Evolutionary conservation across 92 coral and sea anemone genomes (phyloP).

Genomic region (Scolanthus callimorphus): DNA sequence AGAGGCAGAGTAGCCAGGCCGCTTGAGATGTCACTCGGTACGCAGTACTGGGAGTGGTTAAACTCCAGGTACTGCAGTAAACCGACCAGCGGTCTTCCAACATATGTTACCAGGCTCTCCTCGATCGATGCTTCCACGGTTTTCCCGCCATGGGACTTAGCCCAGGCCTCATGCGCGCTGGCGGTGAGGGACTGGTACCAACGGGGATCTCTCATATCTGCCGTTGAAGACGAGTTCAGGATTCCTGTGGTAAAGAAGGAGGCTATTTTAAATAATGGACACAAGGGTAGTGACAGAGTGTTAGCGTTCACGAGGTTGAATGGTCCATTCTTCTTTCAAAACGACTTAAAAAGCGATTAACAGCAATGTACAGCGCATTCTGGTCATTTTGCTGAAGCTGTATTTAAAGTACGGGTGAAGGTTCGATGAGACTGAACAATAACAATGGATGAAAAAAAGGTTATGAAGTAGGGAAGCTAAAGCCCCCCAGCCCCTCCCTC

Average conservation of each 20-base stretch:
- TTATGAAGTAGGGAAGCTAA: too few relatives aligned
- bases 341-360: too few relatives aligned
- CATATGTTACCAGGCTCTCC: conserved; percentile 58
- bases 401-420: too few relatives aligned
- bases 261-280: too few relatives aligned
- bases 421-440: too few relatives aligned
- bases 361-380: too few relatives aligned
- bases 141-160: conserved; percentile 29
- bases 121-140: conserved; percentile 45
- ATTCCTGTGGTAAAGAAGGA: conserved; percentile 24
- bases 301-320: too few relatives aligned
- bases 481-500: too few relatives aligned
- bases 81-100: conserved; percentile 75
- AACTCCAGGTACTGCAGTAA: conserved; percentile 60
- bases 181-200: conserved; percentile 38
- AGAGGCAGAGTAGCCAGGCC: conserved; percentile 90
- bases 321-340: too few relatives aligned
- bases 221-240: conserved; percentile 29
- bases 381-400: too few relatives aligned
- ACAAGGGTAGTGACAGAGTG: too few relatives aligned
- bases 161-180: conserved; percentile 52
- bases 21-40: conserved; percentile 88
- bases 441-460: too few relatives aligned
- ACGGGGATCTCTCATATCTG: conserved; percentile 51
- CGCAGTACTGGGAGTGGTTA: conserved; percentile 80